These are phyloP conservation scores for Ovibos moschatus DNA, from an alignment of 2,113 vertebrate species.

Conservation along the genomic window DNA sequence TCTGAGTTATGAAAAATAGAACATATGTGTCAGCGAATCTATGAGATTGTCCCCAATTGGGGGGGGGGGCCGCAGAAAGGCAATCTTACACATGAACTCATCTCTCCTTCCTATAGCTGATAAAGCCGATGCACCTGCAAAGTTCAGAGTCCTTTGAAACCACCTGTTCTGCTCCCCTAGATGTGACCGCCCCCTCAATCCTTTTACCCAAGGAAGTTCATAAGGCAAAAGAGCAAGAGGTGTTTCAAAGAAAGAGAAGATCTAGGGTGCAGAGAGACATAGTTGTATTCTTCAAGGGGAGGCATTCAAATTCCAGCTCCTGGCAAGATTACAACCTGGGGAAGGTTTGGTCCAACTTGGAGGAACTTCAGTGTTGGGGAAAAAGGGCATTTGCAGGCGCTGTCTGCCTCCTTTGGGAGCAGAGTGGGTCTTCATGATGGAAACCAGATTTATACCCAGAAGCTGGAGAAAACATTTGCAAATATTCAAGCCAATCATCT, in stretches of 20 bases:
- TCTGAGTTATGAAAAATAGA: slow-evolving; percentile 55
- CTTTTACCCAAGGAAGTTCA: neutral
- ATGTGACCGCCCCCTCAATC: neutral
- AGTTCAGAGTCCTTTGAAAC: neutral
- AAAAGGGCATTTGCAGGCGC: neutral
- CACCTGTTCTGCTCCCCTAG: neutral
- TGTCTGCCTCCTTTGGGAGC: neutral
- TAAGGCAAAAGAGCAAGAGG: neutral
- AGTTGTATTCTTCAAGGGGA: neutral
- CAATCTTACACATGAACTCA: neutral
- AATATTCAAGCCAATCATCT: neutral
- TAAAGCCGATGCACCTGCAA: neutral
- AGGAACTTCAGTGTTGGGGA: neutral
- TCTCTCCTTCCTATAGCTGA: neutral
- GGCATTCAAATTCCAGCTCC: neutral
- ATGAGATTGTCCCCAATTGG: neutral
- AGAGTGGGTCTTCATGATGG: neutral
- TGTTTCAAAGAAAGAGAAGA: neutral
- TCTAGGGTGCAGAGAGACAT: neutral
- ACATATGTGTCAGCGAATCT: neutral
- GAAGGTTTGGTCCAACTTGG: neutral
- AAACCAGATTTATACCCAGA: neutral
- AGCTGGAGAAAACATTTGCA: neutral
- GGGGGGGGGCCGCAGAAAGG: neutral
- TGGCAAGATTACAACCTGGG: neutral